Conservation (phyloP, 2,113 vertebrate species). For the Capreolus pygargus region DNA sequence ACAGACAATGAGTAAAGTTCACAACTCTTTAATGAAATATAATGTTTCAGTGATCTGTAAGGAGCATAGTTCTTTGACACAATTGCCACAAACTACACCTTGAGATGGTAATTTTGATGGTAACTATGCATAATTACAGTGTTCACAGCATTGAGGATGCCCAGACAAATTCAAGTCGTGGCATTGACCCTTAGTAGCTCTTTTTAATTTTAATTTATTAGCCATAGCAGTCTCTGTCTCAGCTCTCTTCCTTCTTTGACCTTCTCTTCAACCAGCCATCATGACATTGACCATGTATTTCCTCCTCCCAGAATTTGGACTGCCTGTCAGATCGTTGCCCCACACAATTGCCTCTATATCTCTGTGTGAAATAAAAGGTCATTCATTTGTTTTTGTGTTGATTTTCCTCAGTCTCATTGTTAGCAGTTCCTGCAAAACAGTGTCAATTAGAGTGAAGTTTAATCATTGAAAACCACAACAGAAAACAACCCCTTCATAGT, state of each 20-base stretch:
- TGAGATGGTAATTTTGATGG: not conserved
- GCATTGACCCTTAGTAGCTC: not conserved
- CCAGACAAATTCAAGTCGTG: not conserved
- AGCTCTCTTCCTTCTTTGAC: constrained; percentile 8
- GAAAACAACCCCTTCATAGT: not conserved
- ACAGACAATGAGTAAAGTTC: not conserved
- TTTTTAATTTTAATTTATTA: constrained; percentile 20
- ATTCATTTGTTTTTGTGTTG: constrained; percentile 51
- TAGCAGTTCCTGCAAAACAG: constrained; percentile 18
- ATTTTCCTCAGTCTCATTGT: constrained; percentile 54
- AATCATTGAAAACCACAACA: constrained; percentile 13
- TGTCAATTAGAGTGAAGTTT: constrained; percentile 1
- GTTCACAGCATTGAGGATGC: not conserved
- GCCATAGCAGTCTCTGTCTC: not conserved
- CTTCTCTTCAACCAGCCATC: not conserved
- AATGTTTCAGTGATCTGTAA: not conserved
- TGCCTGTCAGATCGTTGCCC: not conserved
- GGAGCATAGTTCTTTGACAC: not conserved
- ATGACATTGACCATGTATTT: constrained; percentile 47
- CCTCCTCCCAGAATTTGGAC: constrained; percentile 18
- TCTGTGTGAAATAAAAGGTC: constrained; percentile 62
- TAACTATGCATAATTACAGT: not conserved
- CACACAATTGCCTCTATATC: constrained; percentile 55
- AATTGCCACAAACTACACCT: not conserved
- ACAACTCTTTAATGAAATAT: not conserved